Percentiles rank a stretch among this genome's conserved stretches.
phyloP scores from a whole-genome alignment of 2,797 vertebrate genomes.

The Acridotheres tristis region DNA sequence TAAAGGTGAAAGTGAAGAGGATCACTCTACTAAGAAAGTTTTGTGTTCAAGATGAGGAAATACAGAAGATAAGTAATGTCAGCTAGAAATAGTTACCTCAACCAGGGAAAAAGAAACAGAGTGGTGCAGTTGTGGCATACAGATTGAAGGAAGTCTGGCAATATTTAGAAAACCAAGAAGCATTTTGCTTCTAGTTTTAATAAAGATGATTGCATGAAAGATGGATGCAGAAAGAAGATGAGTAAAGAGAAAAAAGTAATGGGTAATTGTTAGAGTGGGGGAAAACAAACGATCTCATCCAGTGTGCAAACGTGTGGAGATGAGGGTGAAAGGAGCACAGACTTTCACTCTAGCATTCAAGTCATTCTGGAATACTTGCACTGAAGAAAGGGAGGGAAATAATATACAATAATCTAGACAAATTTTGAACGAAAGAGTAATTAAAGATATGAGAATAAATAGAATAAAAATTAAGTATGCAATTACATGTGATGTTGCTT shows the following conservation, averaged over 20 bases:
- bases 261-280: background rate
- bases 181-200: background rate
- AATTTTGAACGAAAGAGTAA: background rate
- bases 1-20: background rate
- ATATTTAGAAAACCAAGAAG: background rate
- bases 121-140: background rate
- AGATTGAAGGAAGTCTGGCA: background rate
- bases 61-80: background rate
- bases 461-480: background rate
- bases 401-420: background rate
- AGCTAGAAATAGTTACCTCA: background rate
- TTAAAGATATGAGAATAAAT: background rate
- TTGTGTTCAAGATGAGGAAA: background rate
- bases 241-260: background rate
- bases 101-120: background rate
- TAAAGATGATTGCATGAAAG: background rate
- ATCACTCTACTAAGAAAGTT: background rate
- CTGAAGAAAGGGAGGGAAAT: background rate
- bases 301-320: background rate
- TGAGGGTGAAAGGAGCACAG: background rate
- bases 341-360: background rate
- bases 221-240: background rate
- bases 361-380: background rate
- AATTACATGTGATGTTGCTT: background rate
- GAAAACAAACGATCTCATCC: fast-evolving